Conservation (phyloP, 1,140 invertebrate genomes). For the Pogonomyrmex californicus region DNA sequence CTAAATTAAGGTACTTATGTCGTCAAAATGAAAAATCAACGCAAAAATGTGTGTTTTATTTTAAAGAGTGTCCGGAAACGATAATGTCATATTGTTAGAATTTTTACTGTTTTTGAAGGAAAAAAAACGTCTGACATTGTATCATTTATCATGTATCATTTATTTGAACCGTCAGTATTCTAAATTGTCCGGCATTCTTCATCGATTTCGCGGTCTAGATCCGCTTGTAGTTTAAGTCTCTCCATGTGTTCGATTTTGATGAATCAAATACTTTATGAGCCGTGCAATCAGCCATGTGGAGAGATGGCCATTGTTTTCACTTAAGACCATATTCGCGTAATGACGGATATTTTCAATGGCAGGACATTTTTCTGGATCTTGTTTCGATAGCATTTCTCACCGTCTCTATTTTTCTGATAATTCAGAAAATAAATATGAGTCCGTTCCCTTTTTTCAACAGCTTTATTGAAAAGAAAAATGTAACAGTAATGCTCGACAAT, state of each 20-base stretch:
- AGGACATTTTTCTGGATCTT: conserved; percentile 69
- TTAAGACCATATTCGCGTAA: conserved; percentile 71
- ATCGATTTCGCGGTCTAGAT: conserved; percentile 71
- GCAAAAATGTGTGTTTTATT: no score
- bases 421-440: conserved; percentile 70
- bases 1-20: no score
- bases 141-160: conserved; percentile 47
- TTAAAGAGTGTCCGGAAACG: no score
- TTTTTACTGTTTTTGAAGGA: background rate
- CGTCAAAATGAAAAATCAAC: no score
- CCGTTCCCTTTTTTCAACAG: conserved; percentile 70
- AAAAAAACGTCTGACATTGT: conserved; percentile 26
- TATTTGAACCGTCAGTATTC: conserved; percentile 39
- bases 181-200: conserved; percentile 74
- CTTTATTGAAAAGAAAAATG: conserved; percentile 75
- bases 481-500: conserved; percentile 66
- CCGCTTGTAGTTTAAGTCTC: conserved; percentile 51
- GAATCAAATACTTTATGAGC: conserved; percentile 81
- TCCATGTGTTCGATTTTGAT: conserved; percentile 75
- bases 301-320: conserved; percentile 65
- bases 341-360: conserved; percentile 75
- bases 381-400: conserved; percentile 71
- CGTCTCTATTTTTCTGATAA: conserved; percentile 52
- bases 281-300: conserved; percentile 75
- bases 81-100: conserved; percentile 1